Base-by-base conservation (phyloP, 1,140 invertebrate genomes). In the Aphaenogaster floridana region DNA sequence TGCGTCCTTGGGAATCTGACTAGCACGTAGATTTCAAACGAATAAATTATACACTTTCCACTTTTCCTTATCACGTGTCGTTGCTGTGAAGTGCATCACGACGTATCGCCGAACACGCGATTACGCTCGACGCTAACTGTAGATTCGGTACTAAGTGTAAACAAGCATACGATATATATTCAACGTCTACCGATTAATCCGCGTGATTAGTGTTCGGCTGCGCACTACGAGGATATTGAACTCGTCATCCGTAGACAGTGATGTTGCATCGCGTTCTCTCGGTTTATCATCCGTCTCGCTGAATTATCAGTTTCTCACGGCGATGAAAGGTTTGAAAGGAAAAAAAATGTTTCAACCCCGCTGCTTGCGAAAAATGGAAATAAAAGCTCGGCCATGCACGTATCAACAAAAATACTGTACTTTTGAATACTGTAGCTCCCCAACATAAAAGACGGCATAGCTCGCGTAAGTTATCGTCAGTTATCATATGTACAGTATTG, bases 1-100 rank as follows among this genome's bases (percentile, higher is more conserved):
- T 93, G 93, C 92, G 89, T 94, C 91, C 89, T 91, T 92, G 86
- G 89, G 91, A 91, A 92, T 91, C 83, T 95, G 94, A 95, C 94
- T 95, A 95, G 94, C 93, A 94, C 92, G 92, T 91, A 72, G 61
- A 86, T 86, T 81, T 81, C 48, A 68, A 83, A 89, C 76, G 64
- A 92, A 89, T 92, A 91, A 86, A 87, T 86, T 89, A 81, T 74
- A 69, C 50, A 39, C n/a, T 86, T 72, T 89, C 54, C 17, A 59
- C 74, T 71, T 83, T 69, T 69, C 48, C 21, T 13, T 86, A 71
- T 71, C 54, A 79, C 52, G 54, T 42, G 39, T 72, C 63, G 63
- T 69, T 61, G 59, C 69, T 77, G 57, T 63, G 42, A 86, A 11
- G 54, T 89, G 68, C 52, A 81, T 39, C 54, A 61, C 69, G 59